Percentiles rank a stretch among this genome's conserved stretches.
These are phyloP conservation scores for Oceanodroma leucorhoa DNA, from an alignment of 2,797 vertebrate species.

Conservation along the genomic window DNA sequence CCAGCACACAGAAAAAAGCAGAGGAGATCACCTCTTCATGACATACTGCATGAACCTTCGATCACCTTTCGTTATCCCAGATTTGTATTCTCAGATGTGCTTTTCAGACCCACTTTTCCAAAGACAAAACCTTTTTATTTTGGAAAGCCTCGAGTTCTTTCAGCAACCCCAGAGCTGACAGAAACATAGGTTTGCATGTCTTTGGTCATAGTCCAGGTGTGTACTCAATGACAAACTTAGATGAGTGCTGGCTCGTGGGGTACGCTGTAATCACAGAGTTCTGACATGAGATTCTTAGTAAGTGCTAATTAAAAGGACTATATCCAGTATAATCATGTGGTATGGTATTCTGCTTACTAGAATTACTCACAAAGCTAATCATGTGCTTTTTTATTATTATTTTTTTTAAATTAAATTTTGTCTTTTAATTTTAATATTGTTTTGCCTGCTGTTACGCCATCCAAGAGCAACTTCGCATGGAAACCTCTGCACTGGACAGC, in stretches of 20 bases:
- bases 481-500: not conserved
- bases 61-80: not conserved
- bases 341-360: not conserved
- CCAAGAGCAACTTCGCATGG: not conserved
- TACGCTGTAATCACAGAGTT: not conserved
- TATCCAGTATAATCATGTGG: not conserved
- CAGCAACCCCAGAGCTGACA: not conserved
- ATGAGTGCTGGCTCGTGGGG: not conserved
- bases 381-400: not conserved
- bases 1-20: not conserved
- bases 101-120: not conserved
- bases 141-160: not conserved
- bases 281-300: not conserved
- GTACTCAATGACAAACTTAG: not conserved
- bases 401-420: not conserved
- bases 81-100: not conserved
- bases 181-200: not conserved
- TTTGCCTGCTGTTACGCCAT: not conserved
- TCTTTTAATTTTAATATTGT: not conserved
- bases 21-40: not conserved
- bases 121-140: not conserved
- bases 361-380: not conserved
- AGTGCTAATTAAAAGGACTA: not conserved
- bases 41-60: not conserved
- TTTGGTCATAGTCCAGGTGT: not conserved